Percentiles rank a stretch among this genome's conserved stretches.
Evolutionary conservation across 2,797 vertebrate species (phyloP).

Genomic region (Petrocephalus schoutedeni): DNA sequence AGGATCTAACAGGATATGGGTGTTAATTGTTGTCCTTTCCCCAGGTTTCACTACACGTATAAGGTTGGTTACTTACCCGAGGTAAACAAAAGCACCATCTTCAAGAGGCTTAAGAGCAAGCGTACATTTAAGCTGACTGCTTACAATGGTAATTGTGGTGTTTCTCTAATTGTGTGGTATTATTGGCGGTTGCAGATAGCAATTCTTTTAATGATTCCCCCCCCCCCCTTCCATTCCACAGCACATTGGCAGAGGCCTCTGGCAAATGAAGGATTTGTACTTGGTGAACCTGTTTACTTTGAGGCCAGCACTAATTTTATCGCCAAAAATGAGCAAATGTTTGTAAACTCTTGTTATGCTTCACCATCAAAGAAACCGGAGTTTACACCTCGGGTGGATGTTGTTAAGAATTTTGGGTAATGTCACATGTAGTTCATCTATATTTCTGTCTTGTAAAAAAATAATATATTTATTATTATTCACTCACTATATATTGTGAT

Average conservation of each 20-base stretch:
- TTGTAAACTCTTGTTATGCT: conserved; percentile 51
- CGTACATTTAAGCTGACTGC: conserved; percentile 47
- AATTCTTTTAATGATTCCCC: neutral
- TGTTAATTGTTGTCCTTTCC: neutral
- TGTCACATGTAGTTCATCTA: neutral
- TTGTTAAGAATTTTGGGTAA: conserved; percentile 57
- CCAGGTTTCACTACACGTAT: conserved; percentile 62
- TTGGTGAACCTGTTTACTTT: conserved; percentile 54
- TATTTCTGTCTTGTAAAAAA: neutral
- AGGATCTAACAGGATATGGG: neutral
- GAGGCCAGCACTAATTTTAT: conserved; percentile 33
- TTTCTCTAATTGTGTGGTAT: neutral
- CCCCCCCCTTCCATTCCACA: conserved; percentile 20
- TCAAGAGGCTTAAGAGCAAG: conserved; percentile 46
- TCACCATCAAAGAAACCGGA: conserved; percentile 43
- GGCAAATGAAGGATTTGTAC: conserved; percentile 33
- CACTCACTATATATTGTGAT: neutral
- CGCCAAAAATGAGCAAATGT: conserved; percentile 43
- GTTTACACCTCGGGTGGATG: conserved; percentile 36
- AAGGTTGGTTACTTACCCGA: conserved; percentile 54
- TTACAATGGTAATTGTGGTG: conserved; percentile 48
- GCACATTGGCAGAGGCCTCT: conserved; percentile 47
- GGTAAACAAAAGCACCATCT: conserved; percentile 35
- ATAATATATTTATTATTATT: too few relatives aligned
- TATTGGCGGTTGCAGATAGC: neutral